phyloP scores from a whole-genome alignment of 2,113 vertebrate species.

The Oryzias woworae region DNA sequence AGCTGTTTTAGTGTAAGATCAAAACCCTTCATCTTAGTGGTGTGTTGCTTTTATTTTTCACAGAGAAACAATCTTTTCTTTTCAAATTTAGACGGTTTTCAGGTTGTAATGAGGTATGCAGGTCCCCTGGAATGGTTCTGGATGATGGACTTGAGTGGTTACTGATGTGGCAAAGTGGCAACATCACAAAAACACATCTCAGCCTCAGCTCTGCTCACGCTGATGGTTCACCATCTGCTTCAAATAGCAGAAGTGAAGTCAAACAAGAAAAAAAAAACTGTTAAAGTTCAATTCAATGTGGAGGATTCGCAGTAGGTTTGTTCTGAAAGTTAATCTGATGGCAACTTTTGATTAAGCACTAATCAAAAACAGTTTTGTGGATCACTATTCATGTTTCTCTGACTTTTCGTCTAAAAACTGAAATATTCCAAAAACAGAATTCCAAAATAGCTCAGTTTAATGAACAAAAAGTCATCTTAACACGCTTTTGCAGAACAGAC shows the following conservation, averaged over 20 bases:
- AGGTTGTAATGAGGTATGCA: not conserved
- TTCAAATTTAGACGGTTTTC: not conserved
- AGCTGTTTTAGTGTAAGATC: not conserved
- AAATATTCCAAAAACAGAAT: too few species aligned
- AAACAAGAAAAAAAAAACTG: too few species aligned
- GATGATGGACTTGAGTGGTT: conserved; percentile 31
- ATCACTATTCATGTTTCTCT: too few species aligned
- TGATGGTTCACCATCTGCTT: conserved; percentile 46
- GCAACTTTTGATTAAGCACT: too few species aligned
- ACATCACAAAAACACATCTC: conserved; percentile 14
- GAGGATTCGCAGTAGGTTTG: too few species aligned
- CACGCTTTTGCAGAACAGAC: not conserved
- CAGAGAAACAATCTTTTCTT: not conserved
- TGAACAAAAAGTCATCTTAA: not conserved
- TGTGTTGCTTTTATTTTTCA: not conserved
- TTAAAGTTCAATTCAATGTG: too few species aligned
- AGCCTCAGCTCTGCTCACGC: conserved; percentile 20
- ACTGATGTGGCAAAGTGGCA: conserved; percentile 42
- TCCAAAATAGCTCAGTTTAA: too few species aligned
- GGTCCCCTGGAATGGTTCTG: not conserved
- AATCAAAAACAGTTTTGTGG: too few species aligned
- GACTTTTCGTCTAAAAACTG: too few species aligned
- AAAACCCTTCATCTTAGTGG: conserved; percentile 5
- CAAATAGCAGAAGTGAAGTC: conserved; percentile 39
- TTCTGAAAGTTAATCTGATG: too few species aligned